Conservation (phyloP, 1,140 invertebrate genomes). For the Bombyx mori region ASM3026992v2 NC_085116.1:8650001-8650500, state of each 20-base stretch:
- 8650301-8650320: constrained; percentile 82
- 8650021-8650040: constrained; percentile 90
- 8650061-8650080: constrained; percentile 86
- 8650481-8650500: constrained; percentile 77
- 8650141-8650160: constrained; percentile 7
- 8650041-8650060: constrained; percentile 87
- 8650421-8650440: constrained; percentile 83
- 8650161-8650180: constrained; percentile 31
- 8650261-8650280: constrained; percentile 84
- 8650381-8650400: constrained; percentile 82
- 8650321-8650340: constrained; percentile 85
- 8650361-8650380: constrained; percentile 81
- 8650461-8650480: constrained; percentile 84
- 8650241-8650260: constrained; percentile 78
- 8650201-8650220: constrained; percentile 80
- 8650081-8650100: constrained; percentile 73
- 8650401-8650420: constrained; percentile 80
- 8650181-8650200: constrained; percentile 50
- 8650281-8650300: constrained; percentile 84
- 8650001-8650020: constrained; percentile 85
- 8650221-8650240: constrained; percentile 84
- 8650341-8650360: constrained; percentile 82
- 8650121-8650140: constrained; percentile 1
- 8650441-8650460: constrained; percentile 81
- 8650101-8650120: constrained; percentile 2